Evolutionary conservation across 2,113 vertebrate species (phyloP), one percentile per base, ranked within the genome.

Genomic region (Platichthys flesus): DNA sequence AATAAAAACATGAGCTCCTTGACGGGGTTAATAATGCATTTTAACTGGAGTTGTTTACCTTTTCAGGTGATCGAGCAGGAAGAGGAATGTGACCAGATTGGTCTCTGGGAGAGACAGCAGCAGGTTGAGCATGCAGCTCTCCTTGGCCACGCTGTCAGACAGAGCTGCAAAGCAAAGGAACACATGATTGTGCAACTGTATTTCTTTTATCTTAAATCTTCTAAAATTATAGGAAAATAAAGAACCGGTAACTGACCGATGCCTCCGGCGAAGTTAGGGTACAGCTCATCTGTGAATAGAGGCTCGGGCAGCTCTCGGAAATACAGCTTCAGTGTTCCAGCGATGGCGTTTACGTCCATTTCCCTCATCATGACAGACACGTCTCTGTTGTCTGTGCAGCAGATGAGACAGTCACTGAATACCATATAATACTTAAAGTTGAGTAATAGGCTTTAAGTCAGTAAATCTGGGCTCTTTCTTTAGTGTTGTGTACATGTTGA

Each of bases 331-430:
- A 99, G 90, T 0, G 97, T 99, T 70, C 97, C 98, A 0, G 98
- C 98, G 0, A 99, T 99, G 87, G 98, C 98, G 0, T 99, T 99
- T 4, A 99, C 98, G 0, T 99, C 98, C 97, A 99, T 99, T 89
- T 99, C 97, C 0, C 96, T 96, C 98, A 99, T 99, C 96, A 98
- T 97, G 86, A 98, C 89, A 0, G 96, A 97, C 69, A 99, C 97
- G 0, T 99, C 98, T 78, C 97, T 98, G 89, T 99, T 97, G 87
- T 99, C 98, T 99, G 91, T 3, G 3, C 57, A 31, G 45, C 20
- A 26, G 21, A 67, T 0, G 8, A 72, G 67, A 75, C 67, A 8
- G n/a, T 80, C 26, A 83, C 23, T 60, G 4, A 82, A 20, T 54
- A 3, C n/a, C n/a, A 49, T 52, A 20, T 14, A 47, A 28, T 7